Percentiles rank a stretch among this genome's conserved stretches.
These are phyloP conservation scores for Vidua macroura DNA, from an alignment of 2,113 vertebrate species.

Conservation along the genomic window DNA sequence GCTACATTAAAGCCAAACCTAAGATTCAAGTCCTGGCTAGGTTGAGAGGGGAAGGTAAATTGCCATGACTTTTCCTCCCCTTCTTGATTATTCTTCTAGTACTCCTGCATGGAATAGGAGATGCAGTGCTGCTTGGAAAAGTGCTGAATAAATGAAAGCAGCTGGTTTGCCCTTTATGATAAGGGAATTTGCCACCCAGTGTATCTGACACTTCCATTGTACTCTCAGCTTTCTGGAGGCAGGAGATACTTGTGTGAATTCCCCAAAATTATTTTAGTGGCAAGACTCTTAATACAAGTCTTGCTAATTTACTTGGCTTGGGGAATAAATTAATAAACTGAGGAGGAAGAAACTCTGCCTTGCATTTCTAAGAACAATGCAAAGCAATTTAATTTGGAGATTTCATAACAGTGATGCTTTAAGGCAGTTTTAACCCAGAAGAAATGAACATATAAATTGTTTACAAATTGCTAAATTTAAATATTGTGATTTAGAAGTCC, in stretches of 20 bases:
- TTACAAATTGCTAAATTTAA: constrained; percentile 76
- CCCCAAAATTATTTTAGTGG: not conserved
- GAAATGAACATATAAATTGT: constrained; percentile 74
- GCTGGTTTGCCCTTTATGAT: not conserved
- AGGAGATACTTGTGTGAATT: not conserved
- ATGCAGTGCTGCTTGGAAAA: not conserved
- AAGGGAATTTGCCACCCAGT: not conserved
- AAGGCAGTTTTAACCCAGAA: constrained; percentile 73
- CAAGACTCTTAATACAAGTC: constrained; percentile 51
- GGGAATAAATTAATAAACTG: constrained; percentile 74
- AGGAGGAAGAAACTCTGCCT: constrained; percentile 44
- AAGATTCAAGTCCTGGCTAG: not conserved
- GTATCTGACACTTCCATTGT: constrained; percentile 10
- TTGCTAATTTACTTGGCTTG: constrained; percentile 72
- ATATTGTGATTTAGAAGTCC: constrained; percentile 67
- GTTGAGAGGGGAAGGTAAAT: not conserved
- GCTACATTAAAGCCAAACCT: not conserved
- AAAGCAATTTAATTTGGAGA: constrained; percentile 66
- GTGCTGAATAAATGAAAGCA: not conserved
- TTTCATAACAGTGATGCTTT: constrained; percentile 71
- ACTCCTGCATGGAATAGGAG: not conserved
- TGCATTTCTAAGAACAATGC: constrained; percentile 55
- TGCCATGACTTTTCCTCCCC: not conserved
- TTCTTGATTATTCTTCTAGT: not conserved
- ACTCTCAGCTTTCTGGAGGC: constrained; percentile 34